Percentiles rank a stretch among this genome's conserved stretches.
These are phyloP conservation scores for Lydus trimaculatus DNA, from an alignment of 2,888 invertebrate species.

Conservation along the genomic window DNA sequence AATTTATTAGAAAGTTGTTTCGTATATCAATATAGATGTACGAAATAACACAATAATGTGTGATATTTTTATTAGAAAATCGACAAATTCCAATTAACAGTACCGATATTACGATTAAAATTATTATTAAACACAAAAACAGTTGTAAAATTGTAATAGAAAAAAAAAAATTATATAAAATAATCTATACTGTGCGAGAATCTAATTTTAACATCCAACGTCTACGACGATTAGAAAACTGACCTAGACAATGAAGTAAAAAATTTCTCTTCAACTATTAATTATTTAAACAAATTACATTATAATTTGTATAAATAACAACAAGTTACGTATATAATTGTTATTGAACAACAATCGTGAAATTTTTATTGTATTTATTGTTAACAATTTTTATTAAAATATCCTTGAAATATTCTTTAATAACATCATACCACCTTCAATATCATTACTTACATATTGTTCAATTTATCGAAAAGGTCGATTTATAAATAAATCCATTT, in stretches of 20 bases:
- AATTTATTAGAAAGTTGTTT: conserved; percentile 26
- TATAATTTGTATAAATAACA: neutral
- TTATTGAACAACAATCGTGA: conserved; percentile 11
- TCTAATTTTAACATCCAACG: neutral
- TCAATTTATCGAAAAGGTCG: conserved; percentile 25
- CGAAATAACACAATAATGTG: conserved; percentile 13
- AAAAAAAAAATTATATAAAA: neutral
- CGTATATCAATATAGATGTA: neutral
- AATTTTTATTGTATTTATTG: conserved; percentile 14
- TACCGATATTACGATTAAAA: neutral
- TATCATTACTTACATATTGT: conserved; percentile 18
- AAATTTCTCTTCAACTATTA: conserved; percentile 10
- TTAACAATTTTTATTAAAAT: neutral
- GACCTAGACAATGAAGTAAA: conserved; percentile 13
- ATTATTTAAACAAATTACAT: conserved; percentile 4
- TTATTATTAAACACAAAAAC: too few species aligned
- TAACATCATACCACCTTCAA: conserved; percentile 9
- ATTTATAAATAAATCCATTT: conserved; percentile 25
- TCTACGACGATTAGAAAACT: conserved; percentile 6
- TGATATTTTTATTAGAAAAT: neutral
- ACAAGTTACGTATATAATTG: neutral
- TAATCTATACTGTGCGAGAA: neutral
- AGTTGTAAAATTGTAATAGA: too few species aligned
- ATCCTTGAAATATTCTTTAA: conserved; percentile 20
- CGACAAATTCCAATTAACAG: neutral